Evolutionary conservation across 2,113 vertebrate species (phyloP).

Genomic region (Nicator chloris): DNA sequence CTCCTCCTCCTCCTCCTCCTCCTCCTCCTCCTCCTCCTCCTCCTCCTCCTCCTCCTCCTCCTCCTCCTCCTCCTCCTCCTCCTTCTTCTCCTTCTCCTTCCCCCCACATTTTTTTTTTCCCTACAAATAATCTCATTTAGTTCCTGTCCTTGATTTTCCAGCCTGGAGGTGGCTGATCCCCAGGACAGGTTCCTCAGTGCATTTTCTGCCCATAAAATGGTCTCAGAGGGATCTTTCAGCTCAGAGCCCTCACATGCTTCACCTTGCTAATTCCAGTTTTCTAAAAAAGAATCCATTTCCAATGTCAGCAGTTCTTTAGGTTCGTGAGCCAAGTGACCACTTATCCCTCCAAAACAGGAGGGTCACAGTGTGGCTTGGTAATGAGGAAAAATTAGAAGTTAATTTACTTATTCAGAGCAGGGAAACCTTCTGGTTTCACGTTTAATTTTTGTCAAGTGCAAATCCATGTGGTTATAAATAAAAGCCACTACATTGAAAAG

Average conservation of each 20-base stretch:
- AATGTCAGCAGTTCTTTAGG: neutral
- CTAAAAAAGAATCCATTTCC: neutral
- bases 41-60: accelerated
- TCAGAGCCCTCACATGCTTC: neutral
- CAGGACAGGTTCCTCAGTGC: neutral
- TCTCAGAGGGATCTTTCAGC: neutral
- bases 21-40: accelerated
- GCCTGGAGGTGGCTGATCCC: neutral
- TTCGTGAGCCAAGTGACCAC: neutral
- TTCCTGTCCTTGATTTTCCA: neutral
- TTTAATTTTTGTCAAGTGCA: neutral
- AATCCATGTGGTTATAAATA: neutral
- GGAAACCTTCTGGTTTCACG: neutral
- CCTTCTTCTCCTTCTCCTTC: accelerated
- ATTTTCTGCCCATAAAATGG: neutral
- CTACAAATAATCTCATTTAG: neutral
- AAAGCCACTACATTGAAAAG: neutral
- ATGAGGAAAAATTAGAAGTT: neutral
- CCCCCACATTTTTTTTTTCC: neutral
- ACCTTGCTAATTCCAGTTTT: neutral
- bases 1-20: neutral
- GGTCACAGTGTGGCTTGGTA: neutral
- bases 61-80: accelerated
- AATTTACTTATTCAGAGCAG: neutral
- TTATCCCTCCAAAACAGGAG: neutral